Evolutionary conservation across 1,140 invertebrate species (phyloP).

Genomic region (Pinna nobilis): DNA sequence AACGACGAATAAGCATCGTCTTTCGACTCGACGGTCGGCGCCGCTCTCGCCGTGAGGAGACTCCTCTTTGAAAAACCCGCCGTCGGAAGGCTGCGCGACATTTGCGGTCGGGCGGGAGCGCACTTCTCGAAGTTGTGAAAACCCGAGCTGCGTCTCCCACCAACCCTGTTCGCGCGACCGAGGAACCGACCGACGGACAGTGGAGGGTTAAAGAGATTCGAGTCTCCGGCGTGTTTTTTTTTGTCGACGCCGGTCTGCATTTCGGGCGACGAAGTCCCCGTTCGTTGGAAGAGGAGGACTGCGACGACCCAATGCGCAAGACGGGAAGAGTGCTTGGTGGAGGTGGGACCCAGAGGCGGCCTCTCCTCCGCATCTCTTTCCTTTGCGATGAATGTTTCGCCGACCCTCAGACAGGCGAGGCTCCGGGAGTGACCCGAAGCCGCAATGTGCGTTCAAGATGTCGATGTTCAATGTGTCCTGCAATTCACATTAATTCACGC

Average conservation of each 20-base stretch:
- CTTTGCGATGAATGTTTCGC: conserved; percentile 34
- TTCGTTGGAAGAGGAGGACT: neutral
- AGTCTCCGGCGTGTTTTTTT: neutral
- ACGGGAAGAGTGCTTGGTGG: neutral
- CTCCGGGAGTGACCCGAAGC: conserved; percentile 79
- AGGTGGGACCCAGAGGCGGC: neutral
- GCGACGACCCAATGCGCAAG: conserved; percentile 23
- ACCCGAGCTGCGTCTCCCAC: neutral
- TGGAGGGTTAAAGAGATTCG: neutral
- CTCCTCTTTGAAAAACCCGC: neutral
- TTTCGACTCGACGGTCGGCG: no score
- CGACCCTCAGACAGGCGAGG: conserved; percentile 79
- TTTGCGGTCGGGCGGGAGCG: neutral
- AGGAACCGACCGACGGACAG: neutral
- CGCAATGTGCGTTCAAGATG: conserved; percentile 87
- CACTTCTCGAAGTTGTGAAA: neutral
- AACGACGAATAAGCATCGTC: no score
- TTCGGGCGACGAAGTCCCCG: neutral
- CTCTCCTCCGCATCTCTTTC: neutral
- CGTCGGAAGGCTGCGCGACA: neutral
- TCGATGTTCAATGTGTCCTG: conserved; percentile 87
- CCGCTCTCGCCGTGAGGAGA: neutral
- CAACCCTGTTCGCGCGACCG: neutral
- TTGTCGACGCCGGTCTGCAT: neutral
- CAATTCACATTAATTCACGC: conserved; percentile 87